Conservation (phyloP, 2,797 vertebrate genomes). For the Borostomias antarcticus region DNA sequence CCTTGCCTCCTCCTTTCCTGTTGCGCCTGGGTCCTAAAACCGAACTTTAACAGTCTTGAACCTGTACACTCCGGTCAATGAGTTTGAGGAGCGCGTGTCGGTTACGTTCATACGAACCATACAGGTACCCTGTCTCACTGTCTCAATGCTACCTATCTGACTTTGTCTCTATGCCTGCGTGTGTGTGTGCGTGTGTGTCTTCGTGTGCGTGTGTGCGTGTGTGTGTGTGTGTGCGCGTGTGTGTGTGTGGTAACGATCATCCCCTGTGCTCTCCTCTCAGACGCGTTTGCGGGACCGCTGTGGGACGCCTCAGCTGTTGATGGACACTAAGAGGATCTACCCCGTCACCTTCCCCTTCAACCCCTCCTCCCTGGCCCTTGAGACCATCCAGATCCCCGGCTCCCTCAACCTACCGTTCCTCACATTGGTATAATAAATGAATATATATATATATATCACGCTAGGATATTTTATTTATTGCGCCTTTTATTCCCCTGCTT, state of each 20-base stretch:
- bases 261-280: conserved; percentile 59
- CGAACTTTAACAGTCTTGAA: conserved; percentile 98
- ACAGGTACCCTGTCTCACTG: conserved; percentile 82
- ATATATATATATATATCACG: conserved; percentile 66
- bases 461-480: conserved; percentile 74
- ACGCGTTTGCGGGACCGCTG: conserved; percentile 93
- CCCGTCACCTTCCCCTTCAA: conserved; percentile 97
- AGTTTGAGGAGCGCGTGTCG: conserved; percentile 97
- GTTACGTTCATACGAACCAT: conserved; percentile 96
- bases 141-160: too few relatives aligned
- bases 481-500: conserved; percentile 32
- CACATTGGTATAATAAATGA: conserved; percentile 82
- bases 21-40: too few relatives aligned
- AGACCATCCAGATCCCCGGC: conserved; percentile 96
- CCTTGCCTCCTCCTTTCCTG: too few relatives aligned
- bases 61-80: conserved; percentile 97
- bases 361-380: conserved; percentile 92
- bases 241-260: not conserved
- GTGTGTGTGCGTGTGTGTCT: not conserved
- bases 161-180: not conserved
- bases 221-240: not conserved
- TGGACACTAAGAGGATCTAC: conserved; percentile 98
- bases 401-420: conserved; percentile 94
- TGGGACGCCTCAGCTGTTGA: conserved; percentile 92
- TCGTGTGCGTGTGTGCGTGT: not conserved